Evolutionary conservation across 2,113 vertebrate species (phyloP).

Genomic region (Microtus montanus): DNA sequence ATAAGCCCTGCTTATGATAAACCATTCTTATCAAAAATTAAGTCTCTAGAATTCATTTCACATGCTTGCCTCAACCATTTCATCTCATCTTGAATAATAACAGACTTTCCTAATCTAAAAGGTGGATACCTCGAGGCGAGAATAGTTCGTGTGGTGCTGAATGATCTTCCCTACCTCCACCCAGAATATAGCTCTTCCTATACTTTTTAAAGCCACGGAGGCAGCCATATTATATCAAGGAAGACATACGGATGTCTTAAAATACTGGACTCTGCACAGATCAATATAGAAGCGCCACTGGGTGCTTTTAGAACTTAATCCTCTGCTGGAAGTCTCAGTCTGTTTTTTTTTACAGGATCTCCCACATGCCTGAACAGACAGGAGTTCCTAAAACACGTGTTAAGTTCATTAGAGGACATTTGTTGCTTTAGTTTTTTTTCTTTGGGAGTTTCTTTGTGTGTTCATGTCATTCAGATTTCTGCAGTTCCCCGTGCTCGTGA

Average conservation of each 20-base stretch:
- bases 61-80: background rate
- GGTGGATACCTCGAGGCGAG: background rate
- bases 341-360: background rate
- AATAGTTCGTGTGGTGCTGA: background rate
- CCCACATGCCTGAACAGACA: background rate
- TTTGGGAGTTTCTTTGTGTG: background rate
- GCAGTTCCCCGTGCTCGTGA: background rate
- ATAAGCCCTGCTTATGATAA: background rate
- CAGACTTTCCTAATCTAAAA: background rate
- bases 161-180: background rate
- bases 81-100: background rate
- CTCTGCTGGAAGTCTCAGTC: background rate
- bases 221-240: background rate
- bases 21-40: background rate
- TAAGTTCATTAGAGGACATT: background rate
- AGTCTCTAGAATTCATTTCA: background rate
- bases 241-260: slow-evolving; percentile 40
- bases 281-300: background rate
- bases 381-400: background rate
- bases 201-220: background rate
- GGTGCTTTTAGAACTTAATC: background rate
- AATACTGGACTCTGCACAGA: background rate
- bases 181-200: background rate
- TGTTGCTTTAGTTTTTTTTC: background rate
- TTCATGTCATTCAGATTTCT: background rate